phyloP scores from a whole-genome alignment of 1,140 invertebrate species.

The Octopus bimaculoides region DNA sequence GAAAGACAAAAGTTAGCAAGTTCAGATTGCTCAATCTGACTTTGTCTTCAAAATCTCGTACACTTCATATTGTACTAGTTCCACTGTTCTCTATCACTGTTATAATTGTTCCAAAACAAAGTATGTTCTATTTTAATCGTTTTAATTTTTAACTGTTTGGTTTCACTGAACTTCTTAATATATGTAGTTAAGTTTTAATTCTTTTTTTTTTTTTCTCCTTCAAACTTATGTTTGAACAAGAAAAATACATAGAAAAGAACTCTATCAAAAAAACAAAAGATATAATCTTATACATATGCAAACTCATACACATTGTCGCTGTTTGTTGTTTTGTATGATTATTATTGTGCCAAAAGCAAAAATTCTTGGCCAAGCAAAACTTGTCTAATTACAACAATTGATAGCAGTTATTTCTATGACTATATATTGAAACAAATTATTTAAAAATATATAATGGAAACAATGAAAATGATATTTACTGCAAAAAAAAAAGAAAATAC shows the following conservation, averaged over 20 bases:
- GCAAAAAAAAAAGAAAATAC: background rate
- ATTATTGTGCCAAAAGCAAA: conserved; percentile 1
- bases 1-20: background rate
- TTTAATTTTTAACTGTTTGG: no score
- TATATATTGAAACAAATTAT: background rate
- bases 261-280: background rate
- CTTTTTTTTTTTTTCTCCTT: no score
- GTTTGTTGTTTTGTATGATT: background rate
- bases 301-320: no score
- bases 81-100: no score
- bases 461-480: background rate
- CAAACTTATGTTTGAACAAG: background rate
- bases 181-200: no score
- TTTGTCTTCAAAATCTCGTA: background rate
- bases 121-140: no score
- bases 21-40: background rate
- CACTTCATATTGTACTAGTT: background rate
- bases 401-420: background rate
- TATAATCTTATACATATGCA: no score
- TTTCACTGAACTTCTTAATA: no score
- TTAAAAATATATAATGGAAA: background rate
- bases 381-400: conserved; percentile 6
- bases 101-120: no score
- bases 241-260: background rate
- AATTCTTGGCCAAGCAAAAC: background rate